These are phyloP conservation scores for Fulica atra DNA, from an alignment of 2,113 vertebrate genomes.

Conservation along the genomic window DNA sequence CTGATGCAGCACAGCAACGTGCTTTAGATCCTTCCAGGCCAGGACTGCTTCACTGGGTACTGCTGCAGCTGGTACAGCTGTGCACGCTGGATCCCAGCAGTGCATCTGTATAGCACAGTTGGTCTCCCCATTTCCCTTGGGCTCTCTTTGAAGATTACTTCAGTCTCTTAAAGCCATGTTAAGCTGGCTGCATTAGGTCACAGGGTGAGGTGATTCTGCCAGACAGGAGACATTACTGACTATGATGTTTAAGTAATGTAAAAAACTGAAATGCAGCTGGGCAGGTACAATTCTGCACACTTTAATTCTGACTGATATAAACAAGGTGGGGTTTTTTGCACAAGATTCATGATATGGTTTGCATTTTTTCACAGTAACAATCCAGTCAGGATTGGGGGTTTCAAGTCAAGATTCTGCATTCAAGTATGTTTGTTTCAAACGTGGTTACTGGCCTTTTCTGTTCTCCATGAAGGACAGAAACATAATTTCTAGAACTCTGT, in stretches of 20 bases:
- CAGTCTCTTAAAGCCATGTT: background rate
- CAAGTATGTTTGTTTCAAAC: background rate
- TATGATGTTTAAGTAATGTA: background rate
- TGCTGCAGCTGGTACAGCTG: background rate
- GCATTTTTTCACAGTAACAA: background rate
- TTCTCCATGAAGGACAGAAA: background rate
- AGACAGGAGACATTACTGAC: background rate
- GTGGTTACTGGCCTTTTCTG: background rate
- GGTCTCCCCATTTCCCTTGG: background rate
- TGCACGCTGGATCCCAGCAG: rapidly evolving
- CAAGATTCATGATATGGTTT: background rate
- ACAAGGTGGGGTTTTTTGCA: background rate
- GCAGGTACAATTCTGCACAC: background rate
- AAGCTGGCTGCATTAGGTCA: background rate
- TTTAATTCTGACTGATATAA: background rate
- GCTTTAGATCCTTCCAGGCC: background rate
- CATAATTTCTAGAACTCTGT: background rate
- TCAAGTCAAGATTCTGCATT: background rate
- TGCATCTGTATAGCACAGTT: background rate
- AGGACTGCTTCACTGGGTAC: background rate
- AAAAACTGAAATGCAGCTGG: background rate
- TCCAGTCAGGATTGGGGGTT: background rate
- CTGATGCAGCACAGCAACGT: background rate
- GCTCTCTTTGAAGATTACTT: background rate
- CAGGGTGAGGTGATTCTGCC: background rate